Evolutionary conservation across 2,113 vertebrate species (phyloP).

Genomic region (Macroglossus sobrinus): DNA sequence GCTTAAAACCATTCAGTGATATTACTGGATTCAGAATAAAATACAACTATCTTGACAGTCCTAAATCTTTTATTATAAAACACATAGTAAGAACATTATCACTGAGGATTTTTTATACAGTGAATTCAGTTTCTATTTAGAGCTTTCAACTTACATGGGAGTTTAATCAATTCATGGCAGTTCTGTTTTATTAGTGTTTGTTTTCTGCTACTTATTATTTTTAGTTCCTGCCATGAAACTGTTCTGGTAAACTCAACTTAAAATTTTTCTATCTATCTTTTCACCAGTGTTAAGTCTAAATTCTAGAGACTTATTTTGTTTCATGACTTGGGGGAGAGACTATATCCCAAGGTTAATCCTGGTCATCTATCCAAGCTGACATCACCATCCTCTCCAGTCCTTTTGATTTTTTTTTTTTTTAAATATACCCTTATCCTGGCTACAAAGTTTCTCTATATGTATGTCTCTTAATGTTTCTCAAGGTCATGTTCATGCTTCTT

Average conservation of each 20-base stretch:
- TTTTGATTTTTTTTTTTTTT: background rate
- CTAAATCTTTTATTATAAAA: background rate
- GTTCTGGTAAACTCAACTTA: background rate
- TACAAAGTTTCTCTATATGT: background rate
- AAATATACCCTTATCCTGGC: background rate
- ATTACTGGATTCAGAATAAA: background rate
- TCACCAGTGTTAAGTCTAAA: background rate
- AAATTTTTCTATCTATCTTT: background rate
- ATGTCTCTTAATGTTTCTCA: background rate
- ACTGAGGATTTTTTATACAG: background rate
- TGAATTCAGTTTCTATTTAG: background rate
- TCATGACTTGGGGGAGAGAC: background rate
- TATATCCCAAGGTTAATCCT: background rate
- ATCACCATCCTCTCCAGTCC: background rate
- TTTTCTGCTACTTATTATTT: background rate
- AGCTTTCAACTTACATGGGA: background rate
- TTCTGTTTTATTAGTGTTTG: background rate
- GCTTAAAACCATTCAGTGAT: background rate
- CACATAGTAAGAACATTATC: background rate
- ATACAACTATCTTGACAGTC: background rate
- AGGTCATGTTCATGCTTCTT: background rate
- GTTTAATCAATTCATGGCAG: background rate
- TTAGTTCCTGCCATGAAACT: background rate
- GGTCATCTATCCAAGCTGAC: background rate
- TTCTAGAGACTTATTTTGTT: background rate